These are phyloP conservation scores for Urechis unicinctus DNA, from an alignment of 2,888 invertebrate genomes.

Conservation along the genomic window DNA sequence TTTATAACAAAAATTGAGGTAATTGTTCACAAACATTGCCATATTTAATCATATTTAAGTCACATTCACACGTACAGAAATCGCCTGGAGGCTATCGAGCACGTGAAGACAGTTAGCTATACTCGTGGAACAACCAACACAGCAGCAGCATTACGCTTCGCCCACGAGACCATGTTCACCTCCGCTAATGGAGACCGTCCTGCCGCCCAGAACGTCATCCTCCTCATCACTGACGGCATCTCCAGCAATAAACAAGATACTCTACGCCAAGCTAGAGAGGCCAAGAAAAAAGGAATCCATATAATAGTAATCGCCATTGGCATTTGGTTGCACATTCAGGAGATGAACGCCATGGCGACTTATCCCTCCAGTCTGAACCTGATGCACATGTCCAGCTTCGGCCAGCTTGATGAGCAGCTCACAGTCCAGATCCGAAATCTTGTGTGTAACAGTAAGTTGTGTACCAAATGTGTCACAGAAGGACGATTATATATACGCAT, in stretches of 20 bases:
- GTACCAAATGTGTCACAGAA: no score
- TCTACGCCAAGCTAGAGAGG: neutral
- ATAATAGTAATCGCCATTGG: neutral
- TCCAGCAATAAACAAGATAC: constrained; percentile 1
- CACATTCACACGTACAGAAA: no score
- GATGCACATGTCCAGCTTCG: neutral
- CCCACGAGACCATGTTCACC: neutral
- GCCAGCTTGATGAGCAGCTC: neutral
- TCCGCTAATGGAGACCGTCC: neutral
- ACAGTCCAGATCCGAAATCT: neutral
- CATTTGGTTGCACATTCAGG: constrained; percentile 1
- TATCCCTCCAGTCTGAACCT: neutral
- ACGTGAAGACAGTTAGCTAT: neutral
- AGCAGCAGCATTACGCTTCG: neutral
- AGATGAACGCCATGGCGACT: constrained; percentile 1
- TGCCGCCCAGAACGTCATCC: neutral
- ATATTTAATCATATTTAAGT: no score
- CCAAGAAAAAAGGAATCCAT: constrained; percentile 2
- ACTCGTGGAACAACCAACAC: neutral
- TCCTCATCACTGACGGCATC: neutral
- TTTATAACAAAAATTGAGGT: no score
- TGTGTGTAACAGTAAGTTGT: neutral
- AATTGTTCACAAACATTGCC: no score
- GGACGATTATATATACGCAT: no score
- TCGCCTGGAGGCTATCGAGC: no score